phyloP scores from a whole-genome alignment of 2,113 vertebrate species.

The Brienomyrus brachyistius region DNA sequence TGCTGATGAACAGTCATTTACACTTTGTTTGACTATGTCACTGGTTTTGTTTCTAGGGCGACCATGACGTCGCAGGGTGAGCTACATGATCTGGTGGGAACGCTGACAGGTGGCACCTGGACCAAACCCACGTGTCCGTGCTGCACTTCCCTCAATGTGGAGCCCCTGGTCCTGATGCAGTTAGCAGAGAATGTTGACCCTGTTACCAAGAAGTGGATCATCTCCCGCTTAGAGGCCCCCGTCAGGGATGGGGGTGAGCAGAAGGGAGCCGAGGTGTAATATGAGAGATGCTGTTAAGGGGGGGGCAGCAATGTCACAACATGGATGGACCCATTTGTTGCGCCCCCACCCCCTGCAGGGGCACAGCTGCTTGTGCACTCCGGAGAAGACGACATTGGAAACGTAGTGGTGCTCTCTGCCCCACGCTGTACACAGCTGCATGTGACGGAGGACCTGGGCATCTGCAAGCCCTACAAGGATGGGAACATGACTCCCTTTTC shows the following conservation, averaged over 20 bases:
- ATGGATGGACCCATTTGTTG: not conserved
- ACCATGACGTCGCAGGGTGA: not conserved
- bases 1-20: not conserved
- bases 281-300: not conserved
- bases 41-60: not conserved
- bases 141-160: slow-evolving; percentile 48
- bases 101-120: slow-evolving; percentile 42
- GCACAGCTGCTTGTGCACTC: slow-evolving; percentile 61
- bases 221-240: slow-evolving; percentile 50
- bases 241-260: slow-evolving; percentile 57
- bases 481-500: slow-evolving; percentile 62
- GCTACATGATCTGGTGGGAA: not conserved
- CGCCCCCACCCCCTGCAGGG: slow-evolving; percentile 36
- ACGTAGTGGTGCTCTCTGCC: slow-evolving; percentile 61
- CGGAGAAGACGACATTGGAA: slow-evolving; percentile 58
- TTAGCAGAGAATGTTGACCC: slow-evolving; percentile 48
- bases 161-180: slow-evolving; percentile 61
- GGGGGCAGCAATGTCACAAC: not conserved
- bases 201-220: slow-evolving; percentile 63
- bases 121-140: slow-evolving; percentile 60
- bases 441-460: slow-evolving; percentile 59
- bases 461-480: slow-evolving; percentile 53
- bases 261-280: not conserved
- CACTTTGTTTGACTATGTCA: not conserved
- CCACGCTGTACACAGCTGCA: slow-evolving; percentile 59